A percentile compares a stretch with the other conserved stretches of the same genome.
Conservation (phyloP, 2,797 vertebrate species). For the Spinibarbus caldwelli region DNA sequence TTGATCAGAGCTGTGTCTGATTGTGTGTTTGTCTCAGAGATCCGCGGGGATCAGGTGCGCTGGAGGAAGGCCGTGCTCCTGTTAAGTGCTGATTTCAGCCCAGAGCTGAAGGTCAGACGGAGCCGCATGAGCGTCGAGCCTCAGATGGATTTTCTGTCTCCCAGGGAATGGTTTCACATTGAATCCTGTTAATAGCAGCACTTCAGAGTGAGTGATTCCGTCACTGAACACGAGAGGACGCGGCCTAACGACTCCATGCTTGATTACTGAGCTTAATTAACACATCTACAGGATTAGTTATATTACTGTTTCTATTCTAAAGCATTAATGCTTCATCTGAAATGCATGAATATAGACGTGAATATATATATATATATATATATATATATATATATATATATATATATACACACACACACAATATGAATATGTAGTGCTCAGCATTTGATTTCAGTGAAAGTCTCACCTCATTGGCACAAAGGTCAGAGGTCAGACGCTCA, state of each 20-base stretch:
- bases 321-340: neutral
- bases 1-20: too few relatives aligned
- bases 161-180: conserved; percentile 69
- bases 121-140: too few relatives aligned
- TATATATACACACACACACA: too few relatives aligned
- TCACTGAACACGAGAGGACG: conserved; percentile 54
- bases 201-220: conserved; percentile 29
- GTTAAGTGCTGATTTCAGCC: conserved; percentile 44
- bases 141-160: conserved; percentile 76
- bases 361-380: neutral
- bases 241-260: conserved; percentile 52
- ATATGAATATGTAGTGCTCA: too few relatives aligned
- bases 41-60: neutral
- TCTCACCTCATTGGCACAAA: conserved; percentile 41
- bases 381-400: too few relatives aligned
- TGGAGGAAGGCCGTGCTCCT: conserved; percentile 6
- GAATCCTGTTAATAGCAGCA: conserved; percentile 35
- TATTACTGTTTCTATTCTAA: neutral
- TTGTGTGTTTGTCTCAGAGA: too few relatives aligned
- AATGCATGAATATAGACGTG: neutral
- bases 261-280: neutral
- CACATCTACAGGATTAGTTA: neutral
- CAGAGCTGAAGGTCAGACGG: conserved; percentile 66
- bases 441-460: conserved; percentile 23
- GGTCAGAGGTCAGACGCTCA: conserved; percentile 52